Percentiles rank a stretch among this genome's conserved stretches.
phyloP scores from a whole-genome alignment of 2,797 vertebrate genomes.

The Sparidentex hasta region DNA sequence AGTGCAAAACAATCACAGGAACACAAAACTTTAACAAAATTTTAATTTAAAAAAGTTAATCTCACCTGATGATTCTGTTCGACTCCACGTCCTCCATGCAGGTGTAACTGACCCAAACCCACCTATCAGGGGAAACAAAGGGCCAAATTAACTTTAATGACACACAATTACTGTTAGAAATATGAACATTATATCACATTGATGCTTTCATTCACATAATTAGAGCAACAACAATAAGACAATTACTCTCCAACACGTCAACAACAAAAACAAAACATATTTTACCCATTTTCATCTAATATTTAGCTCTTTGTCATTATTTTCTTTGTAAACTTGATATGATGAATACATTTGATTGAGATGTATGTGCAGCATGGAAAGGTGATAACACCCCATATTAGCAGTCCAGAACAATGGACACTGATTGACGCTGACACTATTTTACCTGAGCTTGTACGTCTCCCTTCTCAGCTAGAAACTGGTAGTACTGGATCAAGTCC shows the following conservation, averaged over 20 bases:
- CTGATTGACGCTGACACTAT: neutral
- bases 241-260: too few relatives aligned
- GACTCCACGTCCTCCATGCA: constrained; percentile 97
- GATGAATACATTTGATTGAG: neutral
- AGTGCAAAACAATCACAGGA: neutral
- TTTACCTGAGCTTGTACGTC: constrained; percentile 97
- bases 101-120: constrained; percentile 95
- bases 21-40: accelerated
- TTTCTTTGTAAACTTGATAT: neutral
- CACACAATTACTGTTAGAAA: neutral
- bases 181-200: constrained; percentile 12
- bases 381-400: neutral
- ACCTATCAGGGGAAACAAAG: constrained; percentile 82
- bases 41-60: neutral
- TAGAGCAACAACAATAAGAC: too few relatives aligned
- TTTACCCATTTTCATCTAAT: neutral
- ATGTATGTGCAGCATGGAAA: neutral
- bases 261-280: neutral
- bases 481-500: constrained; percentile 99
- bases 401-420: neutral
- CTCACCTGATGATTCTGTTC: constrained; percentile 98
- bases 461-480: constrained; percentile 98
- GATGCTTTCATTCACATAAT: neutral
- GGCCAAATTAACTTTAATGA: neutral
- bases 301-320: neutral